Evolutionary conservation across 2,113 vertebrate genomes (phyloP).

Genomic region (Sclerurus mexicanus): DNA sequence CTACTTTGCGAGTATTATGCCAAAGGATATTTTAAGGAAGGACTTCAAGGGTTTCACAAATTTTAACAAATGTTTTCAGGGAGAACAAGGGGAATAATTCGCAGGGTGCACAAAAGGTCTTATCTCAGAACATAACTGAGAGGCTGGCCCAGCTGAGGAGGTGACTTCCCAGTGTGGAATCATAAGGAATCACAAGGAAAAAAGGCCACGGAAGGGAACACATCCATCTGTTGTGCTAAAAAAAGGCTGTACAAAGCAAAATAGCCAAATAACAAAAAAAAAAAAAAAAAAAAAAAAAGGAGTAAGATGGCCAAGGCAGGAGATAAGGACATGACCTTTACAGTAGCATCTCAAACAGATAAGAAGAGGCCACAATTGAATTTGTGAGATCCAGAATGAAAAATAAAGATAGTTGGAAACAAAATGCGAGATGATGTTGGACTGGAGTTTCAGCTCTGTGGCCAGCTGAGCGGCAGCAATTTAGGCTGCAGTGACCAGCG

Average conservation of each 20-base stretch:
- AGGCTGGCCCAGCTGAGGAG: background rate
- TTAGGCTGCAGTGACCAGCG: background rate
- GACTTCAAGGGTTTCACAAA: background rate
- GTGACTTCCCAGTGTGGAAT: background rate
- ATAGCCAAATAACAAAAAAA: background rate
- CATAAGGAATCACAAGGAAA: background rate
- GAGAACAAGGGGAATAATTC: background rate
- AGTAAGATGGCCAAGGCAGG: background rate
- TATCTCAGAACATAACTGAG: background rate
- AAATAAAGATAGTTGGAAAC: background rate
- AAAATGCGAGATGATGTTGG: background rate
- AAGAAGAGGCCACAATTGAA: background rate
- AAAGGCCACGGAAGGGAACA: background rate
- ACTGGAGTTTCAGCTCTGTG: background rate
- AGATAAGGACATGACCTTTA: background rate
- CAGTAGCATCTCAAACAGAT: background rate
- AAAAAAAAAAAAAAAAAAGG: accelerated
- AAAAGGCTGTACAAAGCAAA: background rate
- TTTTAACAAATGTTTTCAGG: background rate
- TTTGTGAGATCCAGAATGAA: background rate
- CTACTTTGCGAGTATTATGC: background rate
- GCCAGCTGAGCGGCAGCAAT: background rate
- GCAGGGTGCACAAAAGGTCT: background rate
- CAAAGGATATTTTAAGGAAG: constrained; percentile 24
- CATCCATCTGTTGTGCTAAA: background rate